A percentile compares a stretch with the other conserved stretches of the same genome.
Conservation (phyloP, 2,888 invertebrate genomes). For the Callinectes sapidus region DNA sequence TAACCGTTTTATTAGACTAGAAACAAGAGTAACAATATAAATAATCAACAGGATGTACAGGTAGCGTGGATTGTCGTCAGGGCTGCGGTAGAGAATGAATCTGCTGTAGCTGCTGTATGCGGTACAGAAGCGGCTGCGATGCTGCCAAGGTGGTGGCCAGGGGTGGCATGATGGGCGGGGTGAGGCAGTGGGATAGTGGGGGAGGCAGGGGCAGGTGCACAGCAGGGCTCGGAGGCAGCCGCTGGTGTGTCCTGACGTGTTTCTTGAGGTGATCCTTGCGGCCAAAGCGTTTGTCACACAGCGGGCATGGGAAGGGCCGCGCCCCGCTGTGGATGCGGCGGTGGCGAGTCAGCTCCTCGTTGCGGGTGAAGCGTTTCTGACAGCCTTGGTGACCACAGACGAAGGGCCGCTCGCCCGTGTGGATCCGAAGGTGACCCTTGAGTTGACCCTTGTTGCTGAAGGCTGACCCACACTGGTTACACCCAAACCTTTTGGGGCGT, state of each 20-base stretch:
- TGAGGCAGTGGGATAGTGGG: constrained; percentile 56
- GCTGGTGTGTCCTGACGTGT: constrained; percentile 76
- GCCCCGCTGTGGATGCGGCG: constrained; percentile 85
- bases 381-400: constrained; percentile 86
- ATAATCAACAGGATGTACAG: constrained; percentile 16
- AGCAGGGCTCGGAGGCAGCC: constrained; percentile 37
- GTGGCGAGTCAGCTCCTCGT: constrained; percentile 94
- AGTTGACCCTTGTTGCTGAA: constrained; percentile 96
- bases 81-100: neutral
- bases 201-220: constrained; percentile 43
- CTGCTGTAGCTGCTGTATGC: constrained; percentile 53
- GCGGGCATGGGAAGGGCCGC: constrained; percentile 85
- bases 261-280: constrained; percentile 87
- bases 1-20: constrained; percentile 11
- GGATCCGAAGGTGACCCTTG: constrained; percentile 92
- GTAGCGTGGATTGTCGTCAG: neutral
- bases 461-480: constrained; percentile 88
- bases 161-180: constrained; percentile 54
- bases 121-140: constrained; percentile 51
- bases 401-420: constrained; percentile 92
- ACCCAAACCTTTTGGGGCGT: constrained; percentile 76
- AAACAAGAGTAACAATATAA: neutral
- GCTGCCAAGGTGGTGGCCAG: constrained; percentile 71
- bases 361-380: constrained; percentile 92
- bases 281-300: constrained; percentile 87